Base-by-base conservation (phyloP, 2,797 vertebrate genomes). In the Artibeus lituratus region DNA sequence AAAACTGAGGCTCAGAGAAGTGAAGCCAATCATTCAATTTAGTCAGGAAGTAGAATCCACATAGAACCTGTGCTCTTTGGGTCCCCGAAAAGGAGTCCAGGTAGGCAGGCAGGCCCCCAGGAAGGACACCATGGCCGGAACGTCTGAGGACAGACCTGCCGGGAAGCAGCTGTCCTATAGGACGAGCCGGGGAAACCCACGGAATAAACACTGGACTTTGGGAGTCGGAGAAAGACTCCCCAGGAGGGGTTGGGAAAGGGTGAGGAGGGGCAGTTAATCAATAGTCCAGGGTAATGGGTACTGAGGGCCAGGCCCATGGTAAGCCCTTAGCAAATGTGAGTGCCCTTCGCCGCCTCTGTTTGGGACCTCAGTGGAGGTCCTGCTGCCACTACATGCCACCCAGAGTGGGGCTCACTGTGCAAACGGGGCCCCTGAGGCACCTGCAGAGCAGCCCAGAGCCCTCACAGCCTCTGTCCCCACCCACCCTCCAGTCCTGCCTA, bases 91-190 rank as follows among this genome's bases (percentile, higher is more conserved):
- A 57, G 87, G 59, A 19, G 26, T 24, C 69, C 14, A 0, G 11
- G 62, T 15, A 3, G 37, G 19, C 15, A 18, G 22, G 78, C 55
- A 37, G 57, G 32, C 11, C 0, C 77, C 77, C 10, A 10, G 77
- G 35, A 59, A 87, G 49, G 72, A 83, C n/a, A 6, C 19, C 0
- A 0, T 0, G 53, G 72, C 53, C 21, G 47, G 24, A 4, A 86
- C 0, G 3, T 32, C 24, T 0, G 2, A 62, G 76, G 29, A 37
- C 19, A 39, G 67, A 42, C 78, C 1, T 18, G 62, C 21, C 0
- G 16, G 32, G 74, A 59, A 65, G 42, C 22, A 10, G 37, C 62
- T 2, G 39, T 19, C 74, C 59, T 15, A 18, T 39, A 57, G 29
- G 65, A 7, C 0, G 0, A 49, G 59, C 32, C 26, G 24, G 73